These are phyloP conservation scores for Athene noctua DNA, from an alignment of 2,113 vertebrate species.

Conservation along the genomic window DNA sequence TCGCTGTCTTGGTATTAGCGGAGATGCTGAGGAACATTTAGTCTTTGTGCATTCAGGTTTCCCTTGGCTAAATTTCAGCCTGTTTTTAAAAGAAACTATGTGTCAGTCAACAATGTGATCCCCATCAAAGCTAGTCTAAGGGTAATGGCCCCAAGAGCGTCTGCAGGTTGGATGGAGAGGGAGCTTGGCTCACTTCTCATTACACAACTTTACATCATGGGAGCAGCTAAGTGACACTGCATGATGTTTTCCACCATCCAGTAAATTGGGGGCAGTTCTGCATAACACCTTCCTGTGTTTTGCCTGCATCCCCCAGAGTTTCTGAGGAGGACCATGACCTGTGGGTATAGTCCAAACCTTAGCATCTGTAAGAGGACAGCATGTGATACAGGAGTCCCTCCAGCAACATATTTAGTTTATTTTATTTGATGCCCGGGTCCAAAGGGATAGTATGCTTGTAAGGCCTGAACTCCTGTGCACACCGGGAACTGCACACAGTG, in stretches of 20 bases:
- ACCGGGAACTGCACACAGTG: not conserved
- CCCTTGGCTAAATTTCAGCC: not conserved
- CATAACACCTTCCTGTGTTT: not conserved
- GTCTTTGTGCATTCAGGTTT: not conserved
- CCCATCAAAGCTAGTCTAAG: not conserved
- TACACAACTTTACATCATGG: not conserved
- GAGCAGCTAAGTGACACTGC: not conserved
- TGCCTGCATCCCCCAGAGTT: not conserved
- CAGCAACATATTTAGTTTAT: not conserved
- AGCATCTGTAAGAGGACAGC: not conserved
- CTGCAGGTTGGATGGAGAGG: rapidly evolving
- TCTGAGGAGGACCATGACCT: not conserved
- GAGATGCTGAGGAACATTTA: not conserved
- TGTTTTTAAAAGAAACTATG: not conserved
- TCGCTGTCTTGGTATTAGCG: not conserved
- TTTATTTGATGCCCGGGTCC: not conserved
- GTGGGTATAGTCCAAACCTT: not conserved
- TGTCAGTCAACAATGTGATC: not conserved
- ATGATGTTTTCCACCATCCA: not conserved
- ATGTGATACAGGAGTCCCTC: not conserved
- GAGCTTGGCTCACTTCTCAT: not conserved
- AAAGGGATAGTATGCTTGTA: not conserved
- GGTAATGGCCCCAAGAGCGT: not conserved
- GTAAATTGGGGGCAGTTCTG: not conserved
- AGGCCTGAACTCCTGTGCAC: not conserved